Conservation (phyloP, 2,113 vertebrate species). For the Centrocercus urophasianus region DNA sequence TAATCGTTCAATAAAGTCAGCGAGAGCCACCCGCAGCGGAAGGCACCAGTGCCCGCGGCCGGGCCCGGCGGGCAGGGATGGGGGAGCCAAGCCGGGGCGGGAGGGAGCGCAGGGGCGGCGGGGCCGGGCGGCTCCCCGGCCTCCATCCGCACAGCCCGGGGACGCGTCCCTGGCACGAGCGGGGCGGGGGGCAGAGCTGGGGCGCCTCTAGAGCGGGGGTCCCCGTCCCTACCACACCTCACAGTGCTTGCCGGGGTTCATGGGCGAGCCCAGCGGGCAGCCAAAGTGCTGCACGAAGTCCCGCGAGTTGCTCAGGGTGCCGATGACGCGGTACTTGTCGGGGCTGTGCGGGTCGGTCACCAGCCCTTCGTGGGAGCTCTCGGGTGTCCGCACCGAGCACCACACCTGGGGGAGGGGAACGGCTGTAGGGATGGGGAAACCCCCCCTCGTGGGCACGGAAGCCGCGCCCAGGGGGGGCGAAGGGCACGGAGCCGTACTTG, state of each 20-base stretch:
- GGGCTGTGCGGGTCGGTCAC: conserved; percentile 97
- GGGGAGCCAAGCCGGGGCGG: no score
- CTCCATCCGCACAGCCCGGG: no score
- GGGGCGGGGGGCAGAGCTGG: neutral
- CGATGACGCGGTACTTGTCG: conserved; percentile 92
- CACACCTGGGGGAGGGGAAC: conserved; percentile 84
- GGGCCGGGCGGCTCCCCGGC: neutral
- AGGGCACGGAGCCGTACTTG: conserved; percentile 80
- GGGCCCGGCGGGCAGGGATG: no score
- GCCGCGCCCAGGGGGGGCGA: fast-evolving
- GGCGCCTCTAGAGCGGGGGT: no score
- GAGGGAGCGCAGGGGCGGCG: neutral
- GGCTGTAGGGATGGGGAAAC: neutral
- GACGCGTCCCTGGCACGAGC: no score
- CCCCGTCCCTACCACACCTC: conserved; percentile 90
- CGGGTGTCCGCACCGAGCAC: conserved; percentile 95
- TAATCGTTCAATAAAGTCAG: no score
- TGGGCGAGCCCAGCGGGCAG: conserved; percentile 88
- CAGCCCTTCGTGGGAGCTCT: conserved; percentile 96
- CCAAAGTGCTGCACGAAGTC: conserved; percentile 93
- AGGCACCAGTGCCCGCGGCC: no score
- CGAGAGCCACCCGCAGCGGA: no score
- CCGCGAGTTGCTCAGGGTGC: conserved; percentile 94
- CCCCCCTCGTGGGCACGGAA: neutral
- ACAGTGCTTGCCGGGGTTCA: conserved; percentile 94